Conservation (phyloP, 2,113 vertebrate species). For the Tichodroma muraria region DNA sequence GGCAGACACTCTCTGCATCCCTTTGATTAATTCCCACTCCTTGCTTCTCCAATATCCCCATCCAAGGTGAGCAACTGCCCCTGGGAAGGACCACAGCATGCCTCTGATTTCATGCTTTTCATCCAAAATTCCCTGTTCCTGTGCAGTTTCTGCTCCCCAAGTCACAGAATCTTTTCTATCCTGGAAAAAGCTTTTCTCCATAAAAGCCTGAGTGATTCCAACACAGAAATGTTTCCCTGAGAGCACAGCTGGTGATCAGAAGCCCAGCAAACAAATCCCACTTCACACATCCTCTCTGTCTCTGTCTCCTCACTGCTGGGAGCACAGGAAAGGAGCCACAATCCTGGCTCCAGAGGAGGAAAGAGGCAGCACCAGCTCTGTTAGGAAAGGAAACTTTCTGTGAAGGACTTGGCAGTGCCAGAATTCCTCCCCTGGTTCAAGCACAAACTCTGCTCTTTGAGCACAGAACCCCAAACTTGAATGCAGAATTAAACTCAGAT, state of each 20-base stretch:
- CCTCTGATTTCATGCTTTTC: background rate
- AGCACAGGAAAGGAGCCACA: background rate
- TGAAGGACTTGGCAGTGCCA: background rate
- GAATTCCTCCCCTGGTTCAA: background rate
- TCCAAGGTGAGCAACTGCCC: background rate
- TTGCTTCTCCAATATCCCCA: background rate
- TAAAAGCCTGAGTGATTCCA: background rate
- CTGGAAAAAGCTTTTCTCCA: background rate
- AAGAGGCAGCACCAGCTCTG: background rate
- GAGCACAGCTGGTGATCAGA: background rate
- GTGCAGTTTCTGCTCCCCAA: background rate
- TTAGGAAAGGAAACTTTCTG: background rate
- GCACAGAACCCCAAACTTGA: background rate
- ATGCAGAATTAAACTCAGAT: background rate
- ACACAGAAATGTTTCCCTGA: background rate
- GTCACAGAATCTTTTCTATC: background rate
- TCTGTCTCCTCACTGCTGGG: background rate
- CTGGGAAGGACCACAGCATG: background rate
- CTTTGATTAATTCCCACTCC: background rate
- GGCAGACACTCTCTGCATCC: background rate
- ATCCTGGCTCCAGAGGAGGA: background rate
- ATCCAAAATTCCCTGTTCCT: background rate
- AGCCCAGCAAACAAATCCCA: background rate
- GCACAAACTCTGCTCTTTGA: background rate
- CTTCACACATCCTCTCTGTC: background rate